Percentiles rank a stretch among this genome's conserved stretches.
phyloP scores from a whole-genome alignment of 2,113 vertebrate genomes.

The Platichthys stellatus region DNA sequence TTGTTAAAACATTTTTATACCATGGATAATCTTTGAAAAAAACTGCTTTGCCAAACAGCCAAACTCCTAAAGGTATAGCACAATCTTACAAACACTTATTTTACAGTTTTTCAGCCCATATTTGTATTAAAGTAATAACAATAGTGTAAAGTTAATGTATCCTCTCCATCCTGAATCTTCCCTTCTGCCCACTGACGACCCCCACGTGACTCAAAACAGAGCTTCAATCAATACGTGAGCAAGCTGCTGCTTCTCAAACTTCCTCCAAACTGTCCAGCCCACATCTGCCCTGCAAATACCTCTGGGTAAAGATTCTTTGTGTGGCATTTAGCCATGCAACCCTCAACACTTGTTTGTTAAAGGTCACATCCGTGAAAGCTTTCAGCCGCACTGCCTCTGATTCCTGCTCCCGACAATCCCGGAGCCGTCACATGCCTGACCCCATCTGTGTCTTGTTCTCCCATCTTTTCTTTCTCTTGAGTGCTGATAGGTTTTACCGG shows the following conservation, averaged over 20 bases:
- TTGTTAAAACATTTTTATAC: no score
- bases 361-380: slow-evolving; percentile 65
- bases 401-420: slow-evolving; percentile 4
- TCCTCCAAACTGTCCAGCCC: not conserved
- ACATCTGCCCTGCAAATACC: not conserved
- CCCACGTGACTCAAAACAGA: not conserved
- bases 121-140: not conserved
- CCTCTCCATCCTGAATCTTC: not conserved
- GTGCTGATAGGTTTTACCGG: not conserved
- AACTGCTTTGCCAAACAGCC: no score
- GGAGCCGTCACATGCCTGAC: slow-evolving; percentile 3
- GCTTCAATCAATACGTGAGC: slow-evolving; percentile 7
- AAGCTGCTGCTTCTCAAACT: not conserved
- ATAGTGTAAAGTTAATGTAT: no score
- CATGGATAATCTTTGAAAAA: no score
- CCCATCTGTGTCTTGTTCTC: not conserved
- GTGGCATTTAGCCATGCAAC: slow-evolving; percentile 33
- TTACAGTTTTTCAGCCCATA: no score
- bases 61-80: no score
- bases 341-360: slow-evolving; percentile 44
- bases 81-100: no score
- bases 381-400: slow-evolving; percentile 11
- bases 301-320: not conserved
- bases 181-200: not conserved
- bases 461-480: not conserved